phyloP scores from a whole-genome alignment of 2,113 vertebrate species.

The Python bivittatus region DNA sequence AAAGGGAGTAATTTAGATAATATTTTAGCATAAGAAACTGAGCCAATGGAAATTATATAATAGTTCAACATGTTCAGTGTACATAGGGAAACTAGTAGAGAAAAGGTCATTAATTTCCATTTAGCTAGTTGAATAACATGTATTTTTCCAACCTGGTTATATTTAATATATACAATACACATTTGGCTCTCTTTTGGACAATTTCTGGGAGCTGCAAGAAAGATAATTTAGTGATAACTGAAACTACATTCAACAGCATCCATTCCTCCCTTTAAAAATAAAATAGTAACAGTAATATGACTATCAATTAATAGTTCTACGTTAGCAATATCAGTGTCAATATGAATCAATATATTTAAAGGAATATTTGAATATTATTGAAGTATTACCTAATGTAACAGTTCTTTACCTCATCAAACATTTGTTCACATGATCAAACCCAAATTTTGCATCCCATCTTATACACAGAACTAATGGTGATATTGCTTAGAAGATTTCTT shows the following conservation, averaged over 20 bases:
- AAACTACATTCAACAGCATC: neutral
- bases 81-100: neutral
- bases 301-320: neutral
- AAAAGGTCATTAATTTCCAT: neutral
- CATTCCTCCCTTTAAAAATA: neutral
- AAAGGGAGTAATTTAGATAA: neutral
- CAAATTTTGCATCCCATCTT: neutral
- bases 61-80: neutral
- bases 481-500: conserved; percentile 4
- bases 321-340: fast-evolving
- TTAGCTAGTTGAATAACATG: neutral
- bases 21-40: neutral
- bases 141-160: neutral
- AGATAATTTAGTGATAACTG: neutral
- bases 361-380: neutral
- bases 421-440: neutral
- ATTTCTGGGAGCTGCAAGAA: neutral
- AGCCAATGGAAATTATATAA: neutral
- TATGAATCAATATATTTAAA: neutral
- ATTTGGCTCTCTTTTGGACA: neutral
- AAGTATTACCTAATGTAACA: neutral
- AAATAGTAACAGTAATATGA: neutral
- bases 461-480: neutral
- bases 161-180: neutral
- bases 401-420: neutral